These are phyloP conservation scores for Okapia johnstoni DNA, from an alignment of 2,113 vertebrate species.

Conservation along the genomic window DNA sequence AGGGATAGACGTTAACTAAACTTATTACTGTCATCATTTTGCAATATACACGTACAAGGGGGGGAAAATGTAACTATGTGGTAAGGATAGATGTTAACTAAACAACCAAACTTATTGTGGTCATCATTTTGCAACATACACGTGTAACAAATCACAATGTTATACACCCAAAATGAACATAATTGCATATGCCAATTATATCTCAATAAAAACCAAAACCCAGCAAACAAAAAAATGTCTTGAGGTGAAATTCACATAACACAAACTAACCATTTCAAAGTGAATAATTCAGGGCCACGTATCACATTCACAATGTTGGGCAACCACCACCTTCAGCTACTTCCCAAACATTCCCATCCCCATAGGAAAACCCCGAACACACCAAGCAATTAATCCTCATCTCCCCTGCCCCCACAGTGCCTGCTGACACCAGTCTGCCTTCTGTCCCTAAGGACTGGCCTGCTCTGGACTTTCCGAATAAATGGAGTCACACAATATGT, in stretches of 20 bases:
- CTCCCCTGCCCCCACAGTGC: not conserved
- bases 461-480: not conserved
- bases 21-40: not conserved
- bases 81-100: not conserved
- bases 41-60: not conserved
- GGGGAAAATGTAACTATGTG: not conserved
- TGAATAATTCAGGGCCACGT: accelerated
- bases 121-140: not conserved
- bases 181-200: not conserved
- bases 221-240: not conserved
- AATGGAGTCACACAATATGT: accelerated
- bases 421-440: not conserved
- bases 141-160: not conserved
- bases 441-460: not conserved
- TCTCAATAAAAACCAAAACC: not conserved
- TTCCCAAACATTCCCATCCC: not conserved
- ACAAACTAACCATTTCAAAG: not conserved
- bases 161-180: not conserved
- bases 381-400: not conserved
- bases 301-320: accelerated
- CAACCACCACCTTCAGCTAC: not conserved
- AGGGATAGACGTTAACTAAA: not conserved
- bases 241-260: not conserved
- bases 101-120: not conserved
- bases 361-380: not conserved